A percentile compares a stretch with the other conserved stretches of the same genome.
These are phyloP conservation scores for Myopa tessellatipennis DNA, from an alignment of 2,888 invertebrate species.

Conservation along the genomic window DNA sequence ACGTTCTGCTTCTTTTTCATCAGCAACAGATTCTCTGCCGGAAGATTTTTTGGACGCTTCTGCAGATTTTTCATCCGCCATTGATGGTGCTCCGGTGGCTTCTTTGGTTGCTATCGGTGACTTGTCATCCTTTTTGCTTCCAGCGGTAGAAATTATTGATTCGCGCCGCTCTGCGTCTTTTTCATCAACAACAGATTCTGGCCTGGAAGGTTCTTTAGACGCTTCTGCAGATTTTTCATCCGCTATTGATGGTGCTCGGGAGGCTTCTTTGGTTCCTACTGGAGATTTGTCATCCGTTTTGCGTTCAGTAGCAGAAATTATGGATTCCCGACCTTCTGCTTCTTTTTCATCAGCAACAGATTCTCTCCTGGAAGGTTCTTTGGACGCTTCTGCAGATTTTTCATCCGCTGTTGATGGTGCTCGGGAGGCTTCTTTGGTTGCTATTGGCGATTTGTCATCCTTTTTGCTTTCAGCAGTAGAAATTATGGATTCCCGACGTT, in stretches of 20 bases:
- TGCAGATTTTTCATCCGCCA: constrained; percentile 40
- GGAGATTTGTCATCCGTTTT: constrained; percentile 42
- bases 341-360: constrained; percentile 36
- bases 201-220: constrained; percentile 38
- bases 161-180: background rate
- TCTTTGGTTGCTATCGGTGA: constrained; percentile 32
- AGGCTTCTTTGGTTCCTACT: constrained; percentile 42
- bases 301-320: constrained; percentile 32
- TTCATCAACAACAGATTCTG: constrained; percentile 39
- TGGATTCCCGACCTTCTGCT: constrained; percentile 21
- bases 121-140: constrained; percentile 40
- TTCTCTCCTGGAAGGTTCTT: constrained; percentile 34
- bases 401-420: constrained; percentile 15
- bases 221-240: constrained; percentile 51
- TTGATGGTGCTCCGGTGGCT: constrained; percentile 38
- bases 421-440: constrained; percentile 3
- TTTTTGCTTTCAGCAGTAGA: constrained; percentile 41
- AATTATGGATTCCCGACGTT: constrained; percentile 38
- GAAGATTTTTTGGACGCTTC: constrained; percentile 47
- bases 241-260: constrained; percentile 20
- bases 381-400: constrained; percentile 41
- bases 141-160: constrained; percentile 1
- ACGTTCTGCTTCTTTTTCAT: constrained; percentile 38
- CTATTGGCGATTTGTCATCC: constrained; percentile 44
- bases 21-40: constrained; percentile 39